Percentiles rank a stretch among this genome's conserved stretches.
phyloP scores from a whole-genome alignment of 2,113 vertebrate species.

The Nansenia antarctica region DNA sequence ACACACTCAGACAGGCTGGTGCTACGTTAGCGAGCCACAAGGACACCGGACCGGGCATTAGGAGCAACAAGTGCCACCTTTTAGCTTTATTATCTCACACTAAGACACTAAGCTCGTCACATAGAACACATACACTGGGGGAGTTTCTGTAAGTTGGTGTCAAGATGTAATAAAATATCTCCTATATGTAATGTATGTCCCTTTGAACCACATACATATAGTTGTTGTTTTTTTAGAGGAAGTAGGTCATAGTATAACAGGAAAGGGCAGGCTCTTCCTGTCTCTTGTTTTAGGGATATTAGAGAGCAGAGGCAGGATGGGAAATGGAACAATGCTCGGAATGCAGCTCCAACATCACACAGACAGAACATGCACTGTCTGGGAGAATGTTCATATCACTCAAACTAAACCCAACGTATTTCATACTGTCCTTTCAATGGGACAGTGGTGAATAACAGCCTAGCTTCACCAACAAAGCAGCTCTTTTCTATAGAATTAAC shows the following conservation, averaged over 20 bases:
- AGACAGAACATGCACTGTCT: too few species aligned
- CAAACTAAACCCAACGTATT: too few species aligned
- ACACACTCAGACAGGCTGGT: neutral
- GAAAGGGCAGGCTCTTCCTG: slow-evolving; percentile 72
- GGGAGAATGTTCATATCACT: too few species aligned
- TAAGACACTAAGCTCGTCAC: too few species aligned
- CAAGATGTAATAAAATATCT: too few species aligned
- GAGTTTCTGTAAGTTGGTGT: too few species aligned
- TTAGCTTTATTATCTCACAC: neutral
- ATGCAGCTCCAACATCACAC: slow-evolving; percentile 4
- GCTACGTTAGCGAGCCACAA: too few species aligned
- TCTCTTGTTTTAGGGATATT: slow-evolving; percentile 27
- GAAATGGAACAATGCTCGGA: slow-evolving; percentile 35
- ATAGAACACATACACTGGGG: neutral
- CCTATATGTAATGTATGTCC: neutral
- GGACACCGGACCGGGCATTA: neutral
- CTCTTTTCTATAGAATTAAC: too few species aligned
- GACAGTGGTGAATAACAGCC: too few species aligned
- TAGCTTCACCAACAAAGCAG: too few species aligned
- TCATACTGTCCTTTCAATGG: too few species aligned
- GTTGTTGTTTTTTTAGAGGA: slow-evolving; percentile 32
- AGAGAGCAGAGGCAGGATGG: slow-evolving; percentile 27
- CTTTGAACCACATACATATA: too few species aligned
- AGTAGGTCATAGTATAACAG: slow-evolving; percentile 49
- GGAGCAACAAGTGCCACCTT: neutral